Evolutionary conservation across 1,140 invertebrate species (phyloP), one percentile per base, ranked within the genome.

Genomic region (Lerema accius): DNA sequence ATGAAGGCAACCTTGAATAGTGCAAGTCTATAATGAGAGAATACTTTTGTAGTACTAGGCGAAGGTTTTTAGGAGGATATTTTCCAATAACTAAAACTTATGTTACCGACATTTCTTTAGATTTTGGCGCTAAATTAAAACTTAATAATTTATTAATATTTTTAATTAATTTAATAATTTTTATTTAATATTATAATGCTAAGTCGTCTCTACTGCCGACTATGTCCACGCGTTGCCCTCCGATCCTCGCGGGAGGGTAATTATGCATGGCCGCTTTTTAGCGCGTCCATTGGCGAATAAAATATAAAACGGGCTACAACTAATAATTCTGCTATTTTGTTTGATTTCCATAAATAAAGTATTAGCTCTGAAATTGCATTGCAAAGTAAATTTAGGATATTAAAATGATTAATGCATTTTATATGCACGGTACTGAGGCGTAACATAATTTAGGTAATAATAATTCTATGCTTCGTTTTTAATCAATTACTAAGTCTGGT

Each of bases 191-290:
- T 11, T 11, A 4, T 42, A 65, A 9, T 4, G 26, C n/a, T 65
- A 53, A 56, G 16, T 65, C 69, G 13, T 53, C 75, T 84, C 76
- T 16, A 71, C 28, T 14, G 26, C 35, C n/a, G 7, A 37, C 67
- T 48, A 7, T 77, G 74, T 74, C 40, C 63, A 53, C 45, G 60
- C 71, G 28, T 72, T 76, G 69, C 68, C 65, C 74, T 76, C 78
- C 76, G 78, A 80, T 81, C 78, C 79, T 77, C 82, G 80, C 76
- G 78, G 84, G 84, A 87, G 84, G 51, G 86, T 89, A 89, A 89
- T 89, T 89, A 89, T 89, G 84, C 82, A 86, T 85, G 84, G 82
- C 69, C 84, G 84, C 80, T 84, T 89, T 89, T 89, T 89, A 87
- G 80, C 86, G 83, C 77, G 72, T 81, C 73, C 83, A 72, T 75